These are phyloP conservation scores for Egretta garzetta DNA, from an alignment of 2,113 vertebrate species.

Conservation along the genomic window DNA sequence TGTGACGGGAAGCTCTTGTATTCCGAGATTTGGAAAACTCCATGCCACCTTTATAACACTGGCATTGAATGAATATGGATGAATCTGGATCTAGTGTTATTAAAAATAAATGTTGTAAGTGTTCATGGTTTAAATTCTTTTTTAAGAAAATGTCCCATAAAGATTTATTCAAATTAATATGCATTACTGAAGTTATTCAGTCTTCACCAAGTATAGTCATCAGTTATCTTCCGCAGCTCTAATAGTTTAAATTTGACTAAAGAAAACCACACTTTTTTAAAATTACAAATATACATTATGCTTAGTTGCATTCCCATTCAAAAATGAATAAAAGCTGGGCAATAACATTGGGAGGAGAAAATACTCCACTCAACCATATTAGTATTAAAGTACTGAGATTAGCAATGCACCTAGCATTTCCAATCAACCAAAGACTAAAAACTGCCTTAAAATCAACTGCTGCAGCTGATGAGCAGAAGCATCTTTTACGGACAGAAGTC, in stretches of 20 bases:
- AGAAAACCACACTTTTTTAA: accelerated
- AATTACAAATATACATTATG: background rate
- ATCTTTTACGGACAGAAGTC: background rate
- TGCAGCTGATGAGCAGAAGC: background rate
- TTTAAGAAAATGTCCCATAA: background rate
- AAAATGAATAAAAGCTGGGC: background rate
- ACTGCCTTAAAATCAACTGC: background rate
- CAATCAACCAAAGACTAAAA: background rate
- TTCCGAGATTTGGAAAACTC: background rate
- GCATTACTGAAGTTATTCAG: background rate
- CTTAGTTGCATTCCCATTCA: background rate
- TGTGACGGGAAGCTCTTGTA: background rate
- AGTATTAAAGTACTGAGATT: background rate
- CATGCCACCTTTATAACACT: background rate
- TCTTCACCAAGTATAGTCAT: background rate
- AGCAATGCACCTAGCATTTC: background rate
- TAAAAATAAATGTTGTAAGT: background rate
- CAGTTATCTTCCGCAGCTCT: background rate
- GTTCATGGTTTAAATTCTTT: background rate
- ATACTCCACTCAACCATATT: background rate
- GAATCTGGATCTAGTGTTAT: background rate
- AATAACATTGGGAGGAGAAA: background rate
- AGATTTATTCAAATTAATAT: background rate
- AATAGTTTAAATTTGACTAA: background rate
- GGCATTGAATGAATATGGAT: too few species aligned